Base-by-base conservation (phyloP, 2,797 vertebrate species). In the Gouania willdenowi region DNA sequence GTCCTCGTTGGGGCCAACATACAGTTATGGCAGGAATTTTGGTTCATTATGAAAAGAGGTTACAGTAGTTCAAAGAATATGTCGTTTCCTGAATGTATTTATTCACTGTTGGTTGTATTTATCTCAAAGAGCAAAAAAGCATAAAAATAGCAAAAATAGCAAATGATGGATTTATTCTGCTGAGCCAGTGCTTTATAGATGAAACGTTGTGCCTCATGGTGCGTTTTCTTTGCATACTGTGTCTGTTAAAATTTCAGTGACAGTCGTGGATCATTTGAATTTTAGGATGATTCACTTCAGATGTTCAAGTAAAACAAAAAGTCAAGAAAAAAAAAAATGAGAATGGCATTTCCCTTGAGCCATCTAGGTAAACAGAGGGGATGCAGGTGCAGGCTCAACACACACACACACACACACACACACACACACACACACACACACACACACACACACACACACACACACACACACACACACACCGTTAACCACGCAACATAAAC, bases 201-300 rank as follows among this genome's bases (percentile, higher is more conserved):
- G n/a, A n/a, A n/a, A n/a, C n/a, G n/a, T n/a, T n/a, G n/a, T n/a
- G n/a, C n/a, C n/a, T n/a, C n/a, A n/a, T n/a, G n/a, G n/a, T n/a
- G n/a, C n/a, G n/a, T n/a, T n/a, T n/a, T n/a, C n/a, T n/a, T n/a
- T n/a, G n/a, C 5, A 12, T 39, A 44, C 29, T 26, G 26, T 18
- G 31, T 41, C 55, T 35, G 21, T 54, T 24, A 32, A 36, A 36
- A 49, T 32, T 40, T 55, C 31, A 20, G 1, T 41, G 18, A 19
- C 3, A 42, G 42, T 53, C 63, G 29, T 21, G 52, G 30, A 33
- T 52, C 44, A 41, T 66, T 68, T 64, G 66, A 69, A 50, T 57
- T 11, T 5, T 5, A 38, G n/a, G n/a, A n/a, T n/a, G n/a, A n/a
- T n/a, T n/a, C 1, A 11, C 4, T 36, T 58, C 14, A 35, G 9